Base-by-base conservation (phyloP, 1,140 invertebrate genomes). In the Proctacanthus coquilletti region DNA sequence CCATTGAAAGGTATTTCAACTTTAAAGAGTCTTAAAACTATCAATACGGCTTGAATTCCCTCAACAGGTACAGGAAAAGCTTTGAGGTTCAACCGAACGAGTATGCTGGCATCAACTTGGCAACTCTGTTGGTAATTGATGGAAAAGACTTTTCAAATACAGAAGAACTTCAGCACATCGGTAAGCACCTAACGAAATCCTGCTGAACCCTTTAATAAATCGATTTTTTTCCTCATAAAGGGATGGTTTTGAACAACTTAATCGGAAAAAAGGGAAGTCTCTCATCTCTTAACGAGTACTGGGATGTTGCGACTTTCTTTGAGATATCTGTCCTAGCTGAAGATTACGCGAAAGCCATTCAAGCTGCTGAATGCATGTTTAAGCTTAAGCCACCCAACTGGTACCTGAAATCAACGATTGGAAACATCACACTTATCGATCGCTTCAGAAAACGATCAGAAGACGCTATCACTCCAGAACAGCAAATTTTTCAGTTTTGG, bases 241-340 rank as follows among this genome's bases (percentile, higher is more conserved):
- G 83, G 39, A 87, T 96, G 72, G 83, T 92, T 4, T 62, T 99
- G 32, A 98, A 98, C 61, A 95, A 95, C 68, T 67, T 98, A 30
- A 97, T 99, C 55, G 95, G 96, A 1, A 88, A 93, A 53, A 98
- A 98, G 62, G 95, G 95, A 15, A 93, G 86, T 56, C 61, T 99
- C 13, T 77, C 78, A 0, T 87, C 84, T 14, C 63, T 98, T 3
- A 84, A 83, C 49, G 94, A 98, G 53, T 99, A 99, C 56, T 99
- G 96, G 96, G 93, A 96, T 65, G 92, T 98, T 5, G 96, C 96
- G 0, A 98, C 94, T 2, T 98, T 97, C 65, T 98, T 99, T 64
- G 96, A 99, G 64, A 97, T 98, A 39, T 92, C 87, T 38, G 94
- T 98, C 1, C 64, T 99, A 11, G 93, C 93, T 11, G 87, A 97